These are phyloP conservation scores for Conopomorpha cramerella DNA, from an alignment of 1,140 invertebrate genomes.

Conservation along the genomic window DNA sequence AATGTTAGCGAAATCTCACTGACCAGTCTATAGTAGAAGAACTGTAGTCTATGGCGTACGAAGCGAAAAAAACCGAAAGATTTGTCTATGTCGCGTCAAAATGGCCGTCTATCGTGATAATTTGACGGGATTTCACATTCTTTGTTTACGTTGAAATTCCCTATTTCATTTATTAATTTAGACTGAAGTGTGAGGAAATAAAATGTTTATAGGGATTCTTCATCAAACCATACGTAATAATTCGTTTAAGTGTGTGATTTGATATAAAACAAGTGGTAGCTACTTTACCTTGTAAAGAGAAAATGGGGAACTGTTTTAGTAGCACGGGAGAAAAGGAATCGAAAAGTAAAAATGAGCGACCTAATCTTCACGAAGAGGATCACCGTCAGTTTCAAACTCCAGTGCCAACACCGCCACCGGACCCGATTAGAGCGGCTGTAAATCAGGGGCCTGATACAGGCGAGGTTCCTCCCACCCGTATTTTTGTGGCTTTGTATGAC, in stretches of 20 bases:
- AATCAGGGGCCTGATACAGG: constrained; percentile 46
- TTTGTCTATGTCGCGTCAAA: constrained; percentile 47
- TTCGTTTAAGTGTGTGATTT: constrained; percentile 52
- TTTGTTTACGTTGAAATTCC: constrained; percentile 55
- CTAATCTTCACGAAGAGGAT: constrained; percentile 66
- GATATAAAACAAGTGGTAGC: constrained; percentile 50
- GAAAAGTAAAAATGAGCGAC: constrained; percentile 66
- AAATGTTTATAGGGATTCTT: constrained; percentile 49
- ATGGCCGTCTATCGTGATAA: constrained; percentile 49
- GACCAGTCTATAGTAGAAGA: no score
- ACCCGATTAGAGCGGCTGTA: constrained; percentile 63
- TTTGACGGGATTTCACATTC: constrained; percentile 44
- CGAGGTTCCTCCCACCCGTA: constrained; percentile 72
- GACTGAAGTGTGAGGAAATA: constrained; percentile 48
- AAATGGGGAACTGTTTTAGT: constrained; percentile 77
- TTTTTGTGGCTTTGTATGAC: constrained; percentile 97
- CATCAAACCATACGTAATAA: constrained; percentile 35
- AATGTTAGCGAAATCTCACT: no score
- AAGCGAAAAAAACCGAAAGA: no score
- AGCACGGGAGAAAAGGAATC: constrained; percentile 66
- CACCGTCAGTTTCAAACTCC: constrained; percentile 64
- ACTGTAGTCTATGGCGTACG: no score
- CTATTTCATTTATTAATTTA: constrained; percentile 30
- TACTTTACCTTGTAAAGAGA: constrained; percentile 59
- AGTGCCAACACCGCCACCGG: constrained; percentile 68